A percentile compares a stretch with the other conserved stretches of the same genome.
Evolutionary conservation across 2,113 vertebrate species (phyloP).

Genomic region (Xerus inauris): DNA sequence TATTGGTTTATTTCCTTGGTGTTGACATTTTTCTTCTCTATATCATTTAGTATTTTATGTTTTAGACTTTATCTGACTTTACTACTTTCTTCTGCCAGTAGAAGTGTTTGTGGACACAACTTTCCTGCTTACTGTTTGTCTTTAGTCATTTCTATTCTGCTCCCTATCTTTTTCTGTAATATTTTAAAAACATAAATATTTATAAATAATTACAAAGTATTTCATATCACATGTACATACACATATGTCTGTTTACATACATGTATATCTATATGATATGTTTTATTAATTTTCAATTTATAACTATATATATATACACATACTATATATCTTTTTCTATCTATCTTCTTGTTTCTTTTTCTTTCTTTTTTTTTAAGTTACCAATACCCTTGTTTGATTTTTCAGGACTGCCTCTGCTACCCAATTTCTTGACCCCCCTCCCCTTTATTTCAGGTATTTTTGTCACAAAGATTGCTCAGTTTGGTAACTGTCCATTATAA

Average conservation of each 20-base stretch:
- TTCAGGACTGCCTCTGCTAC: background rate
- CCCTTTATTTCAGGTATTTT: background rate
- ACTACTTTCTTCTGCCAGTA: background rate
- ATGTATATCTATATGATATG: background rate
- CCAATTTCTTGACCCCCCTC: background rate
- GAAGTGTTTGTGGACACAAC: background rate
- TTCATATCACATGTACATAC: no score
- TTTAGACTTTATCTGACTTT: background rate
- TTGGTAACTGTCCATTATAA: background rate
- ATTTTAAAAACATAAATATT: background rate
- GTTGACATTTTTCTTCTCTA: background rate
- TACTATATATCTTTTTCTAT: no score
- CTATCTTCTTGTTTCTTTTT: no score
- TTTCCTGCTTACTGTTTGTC: background rate
- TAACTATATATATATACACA: background rate
- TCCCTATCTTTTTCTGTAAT: background rate
- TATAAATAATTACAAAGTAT: no score
- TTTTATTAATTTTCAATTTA: background rate
- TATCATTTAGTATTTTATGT: background rate
- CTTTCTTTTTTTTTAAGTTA: background rate
- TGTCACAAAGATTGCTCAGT: background rate
- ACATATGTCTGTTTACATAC: no score
- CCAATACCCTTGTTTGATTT: background rate
- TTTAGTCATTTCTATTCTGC: background rate
- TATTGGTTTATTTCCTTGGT: background rate